Evolutionary conservation across 2,797 vertebrate species (phyloP).

Genomic region (Sebastes trivittatus): DNA sequence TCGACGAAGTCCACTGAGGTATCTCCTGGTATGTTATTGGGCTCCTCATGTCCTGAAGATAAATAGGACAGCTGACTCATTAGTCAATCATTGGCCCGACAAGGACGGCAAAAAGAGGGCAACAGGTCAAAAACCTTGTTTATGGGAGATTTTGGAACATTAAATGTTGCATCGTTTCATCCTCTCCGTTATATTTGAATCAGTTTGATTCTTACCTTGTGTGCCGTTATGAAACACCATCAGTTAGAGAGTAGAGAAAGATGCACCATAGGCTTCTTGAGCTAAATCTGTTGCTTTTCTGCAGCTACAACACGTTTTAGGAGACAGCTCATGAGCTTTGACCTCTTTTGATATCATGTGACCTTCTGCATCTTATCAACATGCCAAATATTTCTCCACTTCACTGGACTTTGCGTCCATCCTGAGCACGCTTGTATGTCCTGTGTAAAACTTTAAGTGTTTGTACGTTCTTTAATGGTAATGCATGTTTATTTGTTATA

Average conservation of each 20-base stretch:
- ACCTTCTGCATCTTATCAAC: background rate
- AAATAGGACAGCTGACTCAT: conserved; percentile 64
- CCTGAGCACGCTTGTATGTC: background rate
- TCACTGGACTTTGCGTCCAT: background rate
- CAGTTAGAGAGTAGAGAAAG: background rate
- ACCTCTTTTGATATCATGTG: conserved; percentile 16
- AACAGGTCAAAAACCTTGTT: conserved; percentile 71
- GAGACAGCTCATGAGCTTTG: background rate
- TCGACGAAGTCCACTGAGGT: conserved; percentile 13
- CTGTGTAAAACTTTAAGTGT: background rate
- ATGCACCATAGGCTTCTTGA: background rate
- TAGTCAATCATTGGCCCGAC: conserved; percentile 83
- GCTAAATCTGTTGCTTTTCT: background rate
- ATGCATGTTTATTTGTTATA: background rate
- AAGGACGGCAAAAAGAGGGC: conserved; percentile 66
- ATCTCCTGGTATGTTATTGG: conserved; percentile 25
- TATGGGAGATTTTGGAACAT: conserved; percentile 18
- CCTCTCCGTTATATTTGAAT: background rate
- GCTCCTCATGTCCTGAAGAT: conserved; percentile 46
- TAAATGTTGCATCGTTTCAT: background rate
- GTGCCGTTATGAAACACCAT: background rate
- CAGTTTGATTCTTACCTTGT: background rate
- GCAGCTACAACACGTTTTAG: background rate
- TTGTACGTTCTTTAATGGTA: background rate
- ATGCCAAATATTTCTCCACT: background rate